These are phyloP conservation scores for Cromileptes altivelis DNA, from an alignment of 2,113 vertebrate species.

Conservation along the genomic window DNA sequence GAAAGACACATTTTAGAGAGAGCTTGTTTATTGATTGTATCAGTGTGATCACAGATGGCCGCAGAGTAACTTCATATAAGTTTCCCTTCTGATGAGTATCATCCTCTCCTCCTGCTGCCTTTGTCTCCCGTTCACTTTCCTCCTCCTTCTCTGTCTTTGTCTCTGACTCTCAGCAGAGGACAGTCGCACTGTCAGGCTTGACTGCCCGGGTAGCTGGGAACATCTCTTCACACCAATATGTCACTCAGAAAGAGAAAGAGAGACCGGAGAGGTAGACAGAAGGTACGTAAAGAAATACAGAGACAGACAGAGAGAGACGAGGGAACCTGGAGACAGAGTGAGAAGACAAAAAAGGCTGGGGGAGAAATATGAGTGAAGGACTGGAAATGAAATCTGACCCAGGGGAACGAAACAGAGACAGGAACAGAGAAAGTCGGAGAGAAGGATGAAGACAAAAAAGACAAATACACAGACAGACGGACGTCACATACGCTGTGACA, in stretches of 20 bases:
- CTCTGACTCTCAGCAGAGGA: constrained; percentile 22
- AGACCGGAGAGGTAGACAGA: neutral
- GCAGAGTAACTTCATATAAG: neutral
- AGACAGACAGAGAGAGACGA: neutral
- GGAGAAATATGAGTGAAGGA: neutral
- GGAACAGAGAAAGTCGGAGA: neutral
- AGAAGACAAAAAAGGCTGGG: neutral
- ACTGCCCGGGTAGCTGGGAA: constrained; percentile 25
- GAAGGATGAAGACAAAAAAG: neutral
- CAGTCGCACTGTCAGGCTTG: constrained; percentile 35
- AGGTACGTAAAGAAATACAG: neutral
- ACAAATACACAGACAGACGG: neutral
- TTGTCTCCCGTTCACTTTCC: neutral
- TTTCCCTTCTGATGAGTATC: neutral
- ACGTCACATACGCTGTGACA: constrained; percentile 3
- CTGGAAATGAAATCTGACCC: constrained; percentile 30
- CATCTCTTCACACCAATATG: constrained; percentile 48
- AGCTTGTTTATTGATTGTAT: constrained; percentile 6
- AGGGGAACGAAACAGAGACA: neutral
- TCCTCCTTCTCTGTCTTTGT: neutral
- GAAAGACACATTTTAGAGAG: neutral
- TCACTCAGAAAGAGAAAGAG: constrained; percentile 33
- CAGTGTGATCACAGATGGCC: neutral
- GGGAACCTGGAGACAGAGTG: neutral
- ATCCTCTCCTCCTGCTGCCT: neutral